Percentiles rank a stretch among this genome's conserved stretches.
Evolutionary conservation across 2,888 invertebrate genomes (phyloP).

Genomic region (Desoria tigrina): DNA sequence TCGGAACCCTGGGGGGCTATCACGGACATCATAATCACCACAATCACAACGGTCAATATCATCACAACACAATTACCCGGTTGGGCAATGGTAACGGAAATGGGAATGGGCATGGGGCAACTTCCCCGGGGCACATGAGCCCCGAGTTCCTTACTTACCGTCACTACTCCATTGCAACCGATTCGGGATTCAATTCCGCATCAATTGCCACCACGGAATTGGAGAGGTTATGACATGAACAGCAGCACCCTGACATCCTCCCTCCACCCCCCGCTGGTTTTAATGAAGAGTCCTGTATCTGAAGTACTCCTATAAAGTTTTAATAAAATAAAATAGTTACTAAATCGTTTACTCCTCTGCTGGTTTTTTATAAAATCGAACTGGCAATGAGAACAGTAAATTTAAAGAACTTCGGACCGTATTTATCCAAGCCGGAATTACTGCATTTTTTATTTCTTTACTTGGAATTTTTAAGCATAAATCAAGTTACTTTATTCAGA

Average conservation of each 20-base stretch:
- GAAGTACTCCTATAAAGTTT: no score
- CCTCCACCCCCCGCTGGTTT: conserved; percentile 30
- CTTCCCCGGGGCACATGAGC: conserved; percentile 46
- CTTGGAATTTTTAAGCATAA: no score
- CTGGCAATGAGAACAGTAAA: no score
- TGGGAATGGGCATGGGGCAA: conserved; percentile 16
- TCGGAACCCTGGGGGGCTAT: conserved; percentile 49
- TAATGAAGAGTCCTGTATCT: conserved; percentile 16
- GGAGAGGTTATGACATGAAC: conserved; percentile 53
- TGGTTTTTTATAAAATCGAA: no score
- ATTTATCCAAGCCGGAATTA: no score
- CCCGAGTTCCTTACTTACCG: conserved; percentile 53
- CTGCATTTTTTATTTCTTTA: no score
- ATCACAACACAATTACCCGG: conserved; percentile 12
- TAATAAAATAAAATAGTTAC: no score
- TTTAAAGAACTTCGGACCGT: no score
- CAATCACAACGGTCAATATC: conserved; percentile 33
- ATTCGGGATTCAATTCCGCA: conserved; percentile 46
- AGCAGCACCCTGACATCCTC: conserved; percentile 26
- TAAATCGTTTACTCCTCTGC: no score
- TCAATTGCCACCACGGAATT: conserved; percentile 50
- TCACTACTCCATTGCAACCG: conserved; percentile 51
- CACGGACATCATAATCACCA: conserved; percentile 36
- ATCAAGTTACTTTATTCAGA: no score
- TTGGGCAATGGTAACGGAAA: conserved; percentile 47